A percentile compares a stretch with the other conserved stretches of the same genome.
phyloP scores from a whole-genome alignment of 2,113 vertebrate species.

The Pungitius pungitius region DNA sequence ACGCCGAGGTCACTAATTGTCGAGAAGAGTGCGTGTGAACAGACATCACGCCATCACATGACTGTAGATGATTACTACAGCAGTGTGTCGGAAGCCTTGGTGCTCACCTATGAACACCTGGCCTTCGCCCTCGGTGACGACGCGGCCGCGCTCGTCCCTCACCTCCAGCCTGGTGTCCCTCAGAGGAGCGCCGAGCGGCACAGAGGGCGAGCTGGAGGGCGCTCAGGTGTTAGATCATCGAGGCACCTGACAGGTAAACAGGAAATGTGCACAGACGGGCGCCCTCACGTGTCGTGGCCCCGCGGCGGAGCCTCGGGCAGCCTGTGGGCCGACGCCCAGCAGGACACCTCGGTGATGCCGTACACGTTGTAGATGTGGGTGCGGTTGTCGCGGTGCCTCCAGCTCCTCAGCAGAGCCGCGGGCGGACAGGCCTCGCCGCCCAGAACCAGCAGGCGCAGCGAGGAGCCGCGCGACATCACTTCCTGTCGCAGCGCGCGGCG shows the following conservation, averaged over 20 bases:
- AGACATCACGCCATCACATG: too few species aligned
- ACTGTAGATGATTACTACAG: too few species aligned
- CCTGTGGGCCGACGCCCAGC: constrained; percentile 90
- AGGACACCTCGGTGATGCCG: constrained; percentile 95
- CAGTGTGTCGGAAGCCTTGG: neutral
- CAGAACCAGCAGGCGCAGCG: constrained; percentile 89
- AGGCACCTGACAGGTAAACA: too few species aligned
- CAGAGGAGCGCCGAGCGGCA: constrained; percentile 87
- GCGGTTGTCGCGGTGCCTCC: constrained; percentile 87
- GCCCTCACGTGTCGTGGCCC: constrained; percentile 56
- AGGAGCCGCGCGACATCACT: constrained; percentile 84
- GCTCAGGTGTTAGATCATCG: neutral
- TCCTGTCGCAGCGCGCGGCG: constrained; percentile 77
- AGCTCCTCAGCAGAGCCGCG: constrained; percentile 81
- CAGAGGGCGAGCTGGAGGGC: constrained; percentile 70
- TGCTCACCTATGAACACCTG: constrained; percentile 91
- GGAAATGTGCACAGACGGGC: neutral
- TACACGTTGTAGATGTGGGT: constrained; percentile 93
- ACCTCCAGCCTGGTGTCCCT: constrained; percentile 89
- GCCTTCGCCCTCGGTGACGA: constrained; percentile 88
- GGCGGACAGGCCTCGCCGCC: constrained; percentile 92
- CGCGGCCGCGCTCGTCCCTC: constrained; percentile 78
- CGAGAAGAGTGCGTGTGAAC: neutral
- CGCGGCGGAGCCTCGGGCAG: constrained; percentile 82
- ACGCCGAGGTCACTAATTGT: too few species aligned